Evolutionary conservation across 2,113 vertebrate genomes (phyloP).

Genomic region (Uropsilus gracilis): DNA sequence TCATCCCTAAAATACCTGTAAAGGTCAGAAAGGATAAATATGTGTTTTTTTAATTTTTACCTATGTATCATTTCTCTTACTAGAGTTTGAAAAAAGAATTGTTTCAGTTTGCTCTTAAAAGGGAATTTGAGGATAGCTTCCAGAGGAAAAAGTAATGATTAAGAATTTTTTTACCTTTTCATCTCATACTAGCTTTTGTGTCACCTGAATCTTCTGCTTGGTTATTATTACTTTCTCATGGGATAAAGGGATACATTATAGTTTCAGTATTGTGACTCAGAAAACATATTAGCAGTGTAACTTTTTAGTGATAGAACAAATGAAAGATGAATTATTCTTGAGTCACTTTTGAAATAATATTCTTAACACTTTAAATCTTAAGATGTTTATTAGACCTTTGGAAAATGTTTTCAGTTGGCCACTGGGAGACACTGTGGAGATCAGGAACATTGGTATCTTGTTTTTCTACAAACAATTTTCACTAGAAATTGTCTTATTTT

Average conservation of each 20-base stretch:
- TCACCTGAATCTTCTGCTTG: neutral
- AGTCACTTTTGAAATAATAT: conserved; percentile 39
- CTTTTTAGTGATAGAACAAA: neutral
- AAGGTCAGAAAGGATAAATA: neutral
- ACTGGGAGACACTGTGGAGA: neutral
- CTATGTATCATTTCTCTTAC: conserved; percentile 23
- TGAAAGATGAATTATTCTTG: neutral
- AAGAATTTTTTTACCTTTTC: conserved; percentile 21
- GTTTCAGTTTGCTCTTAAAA: conserved; percentile 1
- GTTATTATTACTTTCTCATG: neutral
- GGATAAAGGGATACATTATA: neutral
- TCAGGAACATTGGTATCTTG: conserved; percentile 6
- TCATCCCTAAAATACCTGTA: neutral
- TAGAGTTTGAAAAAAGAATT: conserved; percentile 33
- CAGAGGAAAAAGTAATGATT: neutral
- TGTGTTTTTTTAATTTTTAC: neutral
- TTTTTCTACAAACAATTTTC: conserved; percentile 1
- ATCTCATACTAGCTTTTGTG: neutral
- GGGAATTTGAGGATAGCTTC: neutral
- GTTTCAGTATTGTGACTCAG: conserved; percentile 30
- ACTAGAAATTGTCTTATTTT: conserved; percentile 9
- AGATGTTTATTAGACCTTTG: neutral
- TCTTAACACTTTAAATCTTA: neutral
- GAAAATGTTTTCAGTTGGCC: conserved; percentile 5
- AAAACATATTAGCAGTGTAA: neutral